Percentiles rank a stretch among this genome's conserved stretches.
Evolutionary conservation across 1,140 invertebrate genomes (phyloP).

Genomic region (Phthorimaea operculella): DNA sequence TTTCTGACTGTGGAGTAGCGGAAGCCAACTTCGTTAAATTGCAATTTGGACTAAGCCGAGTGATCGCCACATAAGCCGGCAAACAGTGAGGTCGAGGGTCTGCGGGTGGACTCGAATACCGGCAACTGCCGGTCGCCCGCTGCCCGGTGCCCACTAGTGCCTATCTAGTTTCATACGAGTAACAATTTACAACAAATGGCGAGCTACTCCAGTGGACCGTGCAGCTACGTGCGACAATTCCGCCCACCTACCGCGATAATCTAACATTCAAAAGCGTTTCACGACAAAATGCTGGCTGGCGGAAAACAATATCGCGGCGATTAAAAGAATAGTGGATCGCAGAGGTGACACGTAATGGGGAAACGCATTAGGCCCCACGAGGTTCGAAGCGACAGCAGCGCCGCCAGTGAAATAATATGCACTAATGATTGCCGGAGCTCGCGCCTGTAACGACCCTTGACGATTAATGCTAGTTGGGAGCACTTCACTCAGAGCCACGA

Average conservation of each 20-base stretch:
- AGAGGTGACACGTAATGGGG: conserved; percentile 48
- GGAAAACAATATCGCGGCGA: conserved; percentile 24
- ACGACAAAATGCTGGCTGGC: not conserved
- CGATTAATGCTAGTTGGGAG: conserved; percentile 22
- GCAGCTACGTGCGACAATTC: not conserved
- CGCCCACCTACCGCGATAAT: too few relatives aligned
- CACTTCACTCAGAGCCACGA: not conserved
- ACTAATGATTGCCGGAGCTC: conserved; percentile 36
- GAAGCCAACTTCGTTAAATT: conserved; percentile 35
- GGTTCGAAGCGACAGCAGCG: conserved; percentile 25
- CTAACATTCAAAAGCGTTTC: too few relatives aligned
- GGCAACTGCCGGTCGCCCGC: conserved; percentile 8
- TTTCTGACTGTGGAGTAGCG: conserved; percentile 4
- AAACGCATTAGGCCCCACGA: conserved; percentile 49
- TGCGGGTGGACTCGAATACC: conserved; percentile 22
- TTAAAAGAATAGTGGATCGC: conserved; percentile 28
- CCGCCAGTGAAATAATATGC: conserved; percentile 39
- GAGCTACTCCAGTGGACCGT: not conserved
- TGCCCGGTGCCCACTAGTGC: conserved; percentile 19
- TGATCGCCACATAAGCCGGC: conserved; percentile 45
- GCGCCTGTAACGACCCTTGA: conserved; percentile 14
- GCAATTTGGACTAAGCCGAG: conserved; percentile 47
- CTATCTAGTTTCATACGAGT: conserved; percentile 33
- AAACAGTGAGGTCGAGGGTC: conserved; percentile 34
- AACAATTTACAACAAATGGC: conserved; percentile 15